phyloP scores from a whole-genome alignment of 1,140 invertebrate genomes.

The Heliconius hewitsoni region DNA sequence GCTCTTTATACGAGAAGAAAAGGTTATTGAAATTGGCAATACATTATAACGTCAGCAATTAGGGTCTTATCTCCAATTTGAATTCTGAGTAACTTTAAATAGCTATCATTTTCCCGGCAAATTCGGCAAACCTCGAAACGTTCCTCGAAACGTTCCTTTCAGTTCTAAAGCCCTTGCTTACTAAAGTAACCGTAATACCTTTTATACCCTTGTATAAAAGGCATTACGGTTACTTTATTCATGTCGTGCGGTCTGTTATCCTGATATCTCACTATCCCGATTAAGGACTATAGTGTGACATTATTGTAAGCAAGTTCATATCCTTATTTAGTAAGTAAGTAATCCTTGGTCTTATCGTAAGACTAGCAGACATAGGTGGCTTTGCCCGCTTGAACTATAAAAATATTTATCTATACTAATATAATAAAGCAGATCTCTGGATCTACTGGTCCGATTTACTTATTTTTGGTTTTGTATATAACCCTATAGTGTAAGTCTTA shows the following conservation, averaged over 20 bases:
- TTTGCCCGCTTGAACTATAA: no score
- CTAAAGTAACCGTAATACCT: no score
- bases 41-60: conserved; percentile 27
- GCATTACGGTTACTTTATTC: conserved; percentile 26
- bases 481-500: no score
- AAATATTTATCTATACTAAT: no score
- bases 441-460: no score
- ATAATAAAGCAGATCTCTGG: no score
- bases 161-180: conserved; percentile 14
- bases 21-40: conserved; percentile 20
- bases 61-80: conserved; percentile 21
- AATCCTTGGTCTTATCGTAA: no score
- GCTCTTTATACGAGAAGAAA: not conserved
- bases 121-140: conserved; percentile 22
- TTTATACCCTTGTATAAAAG: conserved; percentile 10
- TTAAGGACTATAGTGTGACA: conserved; percentile 18
- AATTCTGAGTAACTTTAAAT: conserved; percentile 29
- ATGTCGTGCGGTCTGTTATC: conserved; percentile 21
- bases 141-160: conserved; percentile 22
- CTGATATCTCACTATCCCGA: conserved; percentile 19
- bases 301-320: not conserved
- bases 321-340: not conserved
- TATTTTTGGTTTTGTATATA: no score
- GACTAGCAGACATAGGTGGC: no score
- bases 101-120: conserved; percentile 23